Evolutionary conservation across 2,888 invertebrate species (phyloP), one percentile per base, ranked within the genome.

Genomic region (Ptilodon capucinus): DNA sequence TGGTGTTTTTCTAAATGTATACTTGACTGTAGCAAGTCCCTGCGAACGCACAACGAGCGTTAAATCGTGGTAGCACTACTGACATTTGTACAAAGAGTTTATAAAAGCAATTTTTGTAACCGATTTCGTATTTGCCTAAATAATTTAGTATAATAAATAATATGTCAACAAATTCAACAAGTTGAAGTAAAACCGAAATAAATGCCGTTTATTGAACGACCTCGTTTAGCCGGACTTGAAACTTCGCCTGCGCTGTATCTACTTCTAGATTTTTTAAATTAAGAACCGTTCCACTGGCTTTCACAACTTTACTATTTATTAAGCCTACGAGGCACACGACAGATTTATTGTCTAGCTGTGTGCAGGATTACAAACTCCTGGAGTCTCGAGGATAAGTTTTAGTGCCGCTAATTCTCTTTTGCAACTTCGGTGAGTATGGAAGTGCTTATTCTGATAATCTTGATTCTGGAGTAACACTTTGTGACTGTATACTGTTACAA

Each of bases 131-230:
- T n/a, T n/a, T n/a, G n/a, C n/a, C n/a, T n/a, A n/a, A n/a, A n/a
- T n/a, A n/a, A n/a, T n/a, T n/a, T n/a, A n/a, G n/a, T n/a, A n/a
- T n/a, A n/a, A n/a, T n/a, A n/a, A n/a, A n/a, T n/a, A n/a, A n/a
- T n/a, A n/a, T n/a, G n/a, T 23, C 2, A 23, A 7, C 23, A 0
- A 7, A 23, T 23, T 23, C 28, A 28, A 28, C 11, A 28, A 28
- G 28, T 28, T n/a, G n/a, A n/a, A n/a, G 11, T n/a, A n/a, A 28
- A 28, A 23, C 23, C n/a, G n/a, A n/a, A n/a, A n/a, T 23, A 23
- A 14, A 14, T 43, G 32, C 42, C 32, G 46, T 51, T 60, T 48
- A 48, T 40, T 6, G 30, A 54, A 54, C 21, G 21, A 42, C 48
- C 41, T 48, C 18, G 16, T 43, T 45, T 17, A 2, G 35, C 35